These are phyloP conservation scores for Eubasilissa regina DNA, from an alignment of 1,140 invertebrate genomes.

Conservation along the genomic window DNA sequence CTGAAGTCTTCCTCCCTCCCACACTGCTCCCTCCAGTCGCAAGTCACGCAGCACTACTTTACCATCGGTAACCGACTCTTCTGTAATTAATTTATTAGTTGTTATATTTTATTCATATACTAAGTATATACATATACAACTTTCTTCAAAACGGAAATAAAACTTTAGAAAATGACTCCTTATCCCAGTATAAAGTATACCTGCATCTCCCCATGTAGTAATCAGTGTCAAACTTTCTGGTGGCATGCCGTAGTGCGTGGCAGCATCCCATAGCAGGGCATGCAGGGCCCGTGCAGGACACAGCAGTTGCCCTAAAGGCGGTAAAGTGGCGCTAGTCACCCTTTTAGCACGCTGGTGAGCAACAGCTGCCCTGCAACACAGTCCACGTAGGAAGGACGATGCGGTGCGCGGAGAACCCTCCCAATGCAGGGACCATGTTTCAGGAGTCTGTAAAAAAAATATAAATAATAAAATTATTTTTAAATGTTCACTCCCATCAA, in stretches of 20 bases:
- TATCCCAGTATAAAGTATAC: slow-evolving; percentile 14
- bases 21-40: slow-evolving; percentile 53
- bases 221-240: slow-evolving; percentile 45
- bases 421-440: slow-evolving; percentile 46
- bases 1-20: slow-evolving; percentile 54
- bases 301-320: slow-evolving; percentile 41
- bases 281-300: slow-evolving; percentile 44
- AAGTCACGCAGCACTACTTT: slow-evolving; percentile 50
- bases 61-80: slow-evolving; percentile 13
- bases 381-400: slow-evolving; percentile 41
- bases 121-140: background rate
- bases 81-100: background rate
- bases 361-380: slow-evolving; percentile 38
- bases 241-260: slow-evolving; percentile 22
- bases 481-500: no score
- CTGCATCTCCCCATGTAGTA: slow-evolving; percentile 53
- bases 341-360: slow-evolving; percentile 29
- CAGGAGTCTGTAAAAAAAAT: slow-evolving; percentile 45
- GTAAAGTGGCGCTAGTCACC: background rate
- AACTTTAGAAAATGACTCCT: background rate
- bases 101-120: background rate
- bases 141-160: no score
- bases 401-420: slow-evolving; percentile 39
- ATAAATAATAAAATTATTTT: background rate
- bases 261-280: slow-evolving; percentile 51